Base-by-base conservation (phyloP, 1,140 invertebrate genomes). In the Himalopsyche phryganea region DNA sequence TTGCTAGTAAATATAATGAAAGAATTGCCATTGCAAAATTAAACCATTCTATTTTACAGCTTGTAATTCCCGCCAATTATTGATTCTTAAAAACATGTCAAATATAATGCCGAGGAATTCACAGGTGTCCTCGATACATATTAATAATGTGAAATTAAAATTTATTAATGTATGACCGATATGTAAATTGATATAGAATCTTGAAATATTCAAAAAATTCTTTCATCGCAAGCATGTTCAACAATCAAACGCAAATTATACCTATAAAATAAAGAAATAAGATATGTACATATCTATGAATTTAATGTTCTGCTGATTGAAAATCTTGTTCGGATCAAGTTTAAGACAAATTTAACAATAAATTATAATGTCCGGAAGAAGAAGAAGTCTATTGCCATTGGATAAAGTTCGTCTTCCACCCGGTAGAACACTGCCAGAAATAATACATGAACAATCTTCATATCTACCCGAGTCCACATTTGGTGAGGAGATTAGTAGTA, bases 331-430 rank as follows among this genome's bases (percentile, higher is more conserved):
- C n/a, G n/a, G n/a, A n/a, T n/a, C n/a, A n/a, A n/a, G n/a, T n/a
- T n/a, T n/a, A n/a, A n/a, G n/a, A n/a, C n/a, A n/a, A n/a, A n/a
- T n/a, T n/a, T n/a, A n/a, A n/a, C n/a, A n/a, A n/a, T n/a, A n/a
- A n/a, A n/a, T n/a, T 38, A 56, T 55, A 44, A 63, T 63, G 61
- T 63, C 61, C 2, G 52, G 61, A 10, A 18, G 38, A 14, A 32
- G 20, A 23, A 63, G 61, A 42, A 57, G 52, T 49, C 13, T 60
- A 10, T 51, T 52, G 9, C 52, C 48, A 4, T 13, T 18, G 9
- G 55, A 59, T 33, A 60, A 60, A 19, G 28, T 50, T 41, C 20
- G 41, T n/a, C 19, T 50, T n/a, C 42, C 52, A 6, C 15, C 32
- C 7, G 48, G 13, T 11, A 46, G 52, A 35, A 38, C 46, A 23